These are phyloP conservation scores for Aphelocoma californica DNA, from an alignment of 2,797 vertebrate genomes.

Conservation along the genomic window DNA sequence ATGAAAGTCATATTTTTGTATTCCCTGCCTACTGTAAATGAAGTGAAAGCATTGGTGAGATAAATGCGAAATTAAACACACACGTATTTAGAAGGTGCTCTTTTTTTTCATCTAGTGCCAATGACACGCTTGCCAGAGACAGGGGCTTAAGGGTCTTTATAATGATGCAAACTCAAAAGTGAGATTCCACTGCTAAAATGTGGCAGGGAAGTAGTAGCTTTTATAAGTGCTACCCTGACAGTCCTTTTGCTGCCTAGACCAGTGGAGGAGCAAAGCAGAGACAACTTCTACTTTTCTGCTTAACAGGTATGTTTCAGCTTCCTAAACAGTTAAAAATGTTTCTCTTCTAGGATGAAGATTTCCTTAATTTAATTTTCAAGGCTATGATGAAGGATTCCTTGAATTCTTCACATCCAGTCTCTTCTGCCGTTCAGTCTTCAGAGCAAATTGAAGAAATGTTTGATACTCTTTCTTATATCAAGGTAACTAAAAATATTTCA, in stretches of 20 bases:
- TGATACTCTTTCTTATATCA: conserved; percentile 92
- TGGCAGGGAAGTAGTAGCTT: background rate
- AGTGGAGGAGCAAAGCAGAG: background rate
- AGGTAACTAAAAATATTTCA: conserved; percentile 79
- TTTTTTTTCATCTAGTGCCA: background rate
- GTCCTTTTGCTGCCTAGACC: background rate
- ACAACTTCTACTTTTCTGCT: background rate
- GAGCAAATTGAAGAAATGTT: conserved; percentile 97
- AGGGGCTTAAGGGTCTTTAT: background rate
- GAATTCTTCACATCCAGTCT: conserved; percentile 90
- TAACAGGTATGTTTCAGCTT: background rate
- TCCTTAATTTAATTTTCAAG: conserved; percentile 85
- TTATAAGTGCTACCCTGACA: background rate
- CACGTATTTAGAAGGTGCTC: background rate
- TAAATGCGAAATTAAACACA: background rate
- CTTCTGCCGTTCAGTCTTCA: conserved; percentile 81
- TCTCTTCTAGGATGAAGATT: conserved; percentile 84
- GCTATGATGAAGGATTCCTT: conserved; percentile 88
- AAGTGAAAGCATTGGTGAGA: background rate
- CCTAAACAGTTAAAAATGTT: background rate
- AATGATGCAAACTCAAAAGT: background rate
- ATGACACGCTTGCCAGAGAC: background rate
- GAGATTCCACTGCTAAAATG: background rate
- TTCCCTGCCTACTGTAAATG: background rate
- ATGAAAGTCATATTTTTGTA: background rate